Evolutionary conservation across 2,888 invertebrate genomes (phyloP).

Genomic region (Melinaea marsaeus): DNA sequence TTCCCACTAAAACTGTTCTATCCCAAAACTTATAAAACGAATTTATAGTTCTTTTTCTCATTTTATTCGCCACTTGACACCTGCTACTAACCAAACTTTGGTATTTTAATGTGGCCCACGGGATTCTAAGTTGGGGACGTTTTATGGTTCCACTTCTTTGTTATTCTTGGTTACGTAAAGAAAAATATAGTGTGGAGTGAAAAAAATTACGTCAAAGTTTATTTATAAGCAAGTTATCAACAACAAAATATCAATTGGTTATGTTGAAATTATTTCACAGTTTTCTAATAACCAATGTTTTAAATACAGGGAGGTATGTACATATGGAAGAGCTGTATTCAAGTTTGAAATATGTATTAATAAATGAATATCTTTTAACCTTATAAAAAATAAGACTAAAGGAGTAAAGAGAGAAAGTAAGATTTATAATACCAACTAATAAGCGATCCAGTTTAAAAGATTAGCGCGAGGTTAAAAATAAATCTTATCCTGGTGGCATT

Average conservation of each 20-base stretch:
- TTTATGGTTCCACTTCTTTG: slow-evolving; percentile 14
- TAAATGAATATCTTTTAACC: slow-evolving; percentile 4
- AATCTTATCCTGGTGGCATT: slow-evolving; percentile 50
- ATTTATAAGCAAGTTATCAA: too few relatives aligned
- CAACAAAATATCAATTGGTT: too few relatives aligned
- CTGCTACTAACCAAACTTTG: slow-evolving; percentile 23
- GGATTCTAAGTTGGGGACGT: slow-evolving; percentile 22
- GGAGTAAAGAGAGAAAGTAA: slow-evolving; percentile 6
- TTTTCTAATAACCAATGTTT: background rate
- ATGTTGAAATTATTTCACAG: too few relatives aligned
- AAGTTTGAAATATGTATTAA: background rate
- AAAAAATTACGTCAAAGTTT: background rate
- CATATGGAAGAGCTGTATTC: too few relatives aligned
- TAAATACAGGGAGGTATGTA: background rate
- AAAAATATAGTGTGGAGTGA: background rate
- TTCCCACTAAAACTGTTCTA: slow-evolving; percentile 3
- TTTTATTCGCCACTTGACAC: slow-evolving; percentile 24
- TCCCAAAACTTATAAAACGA: slow-evolving; percentile 20
- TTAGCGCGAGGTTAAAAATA: slow-evolving; percentile 35
- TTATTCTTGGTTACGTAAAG: slow-evolving; percentile 7
- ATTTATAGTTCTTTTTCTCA: slow-evolving; percentile 17
- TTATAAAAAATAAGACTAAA: background rate
- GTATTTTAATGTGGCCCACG: slow-evolving; percentile 24
- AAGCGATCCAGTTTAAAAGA: slow-evolving; percentile 22
- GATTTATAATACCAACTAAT: slow-evolving; percentile 3